A percentile compares a stretch with the other conserved stretches of the same genome.
Conservation (phyloP, 2,888 invertebrate species). For the Himalopsyche kuldschensis region DNA sequence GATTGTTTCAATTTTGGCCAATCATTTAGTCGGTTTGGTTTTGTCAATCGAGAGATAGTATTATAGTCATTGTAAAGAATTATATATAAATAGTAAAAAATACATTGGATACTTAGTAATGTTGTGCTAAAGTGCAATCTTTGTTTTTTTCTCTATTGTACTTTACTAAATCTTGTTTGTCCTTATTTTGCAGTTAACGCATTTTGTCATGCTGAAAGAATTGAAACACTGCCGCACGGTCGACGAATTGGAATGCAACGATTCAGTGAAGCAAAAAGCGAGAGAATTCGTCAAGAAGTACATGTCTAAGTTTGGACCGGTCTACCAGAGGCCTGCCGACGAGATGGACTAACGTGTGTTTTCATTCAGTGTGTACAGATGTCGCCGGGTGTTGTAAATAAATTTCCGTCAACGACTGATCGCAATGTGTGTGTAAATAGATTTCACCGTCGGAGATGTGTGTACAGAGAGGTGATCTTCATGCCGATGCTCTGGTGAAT, state of each 20-base stretch:
- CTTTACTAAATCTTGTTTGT: neutral
- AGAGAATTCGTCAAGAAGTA: slow-evolving; percentile 94
- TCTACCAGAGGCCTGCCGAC: slow-evolving; percentile 71
- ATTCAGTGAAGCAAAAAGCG: slow-evolving; percentile 92
- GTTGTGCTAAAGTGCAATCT: too few relatives aligned
- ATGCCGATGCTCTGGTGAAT: neutral
- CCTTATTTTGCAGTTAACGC: slow-evolving; percentile 73
- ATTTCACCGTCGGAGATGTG: neutral
- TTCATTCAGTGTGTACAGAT: neutral
- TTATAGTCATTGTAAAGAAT: too few relatives aligned
- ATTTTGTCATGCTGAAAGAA: slow-evolving; percentile 94
- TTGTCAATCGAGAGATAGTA: too few relatives aligned
- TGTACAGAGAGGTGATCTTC: neutral
- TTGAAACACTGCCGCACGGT: slow-evolving; percentile 86
- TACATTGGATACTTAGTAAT: too few relatives aligned
- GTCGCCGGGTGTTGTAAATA: neutral
- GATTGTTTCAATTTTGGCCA: too few relatives aligned
- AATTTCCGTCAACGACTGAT: neutral
- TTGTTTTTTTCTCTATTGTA: too few relatives aligned
- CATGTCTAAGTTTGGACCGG: slow-evolving; percentile 90
- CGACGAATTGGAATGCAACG: slow-evolving; percentile 83
- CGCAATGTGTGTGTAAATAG: neutral
- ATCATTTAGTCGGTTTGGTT: too few relatives aligned
- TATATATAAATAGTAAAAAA: too few relatives aligned
- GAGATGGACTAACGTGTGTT: slow-evolving; percentile 58